Conservation (phyloP, 2,888 invertebrate genomes). For the Microctonus hyperodae region DNA sequence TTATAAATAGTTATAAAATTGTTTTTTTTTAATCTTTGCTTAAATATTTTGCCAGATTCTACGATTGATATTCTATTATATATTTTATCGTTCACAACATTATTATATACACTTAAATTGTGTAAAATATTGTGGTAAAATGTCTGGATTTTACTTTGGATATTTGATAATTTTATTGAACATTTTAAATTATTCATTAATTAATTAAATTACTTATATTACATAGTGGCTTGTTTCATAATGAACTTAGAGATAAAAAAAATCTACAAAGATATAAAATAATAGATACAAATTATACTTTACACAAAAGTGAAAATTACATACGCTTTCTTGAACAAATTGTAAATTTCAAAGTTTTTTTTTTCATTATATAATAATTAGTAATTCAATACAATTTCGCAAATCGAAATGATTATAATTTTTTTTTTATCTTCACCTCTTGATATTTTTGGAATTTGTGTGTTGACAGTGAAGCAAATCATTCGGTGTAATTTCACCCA, state of each 20-base stretch:
- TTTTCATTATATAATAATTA: background rate
- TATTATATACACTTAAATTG: background rate
- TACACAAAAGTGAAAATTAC: no score
- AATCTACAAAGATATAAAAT: background rate
- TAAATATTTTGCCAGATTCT: background rate
- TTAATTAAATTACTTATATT: background rate
- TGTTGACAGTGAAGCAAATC: background rate
- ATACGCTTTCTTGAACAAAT: no score
- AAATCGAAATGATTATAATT: background rate
- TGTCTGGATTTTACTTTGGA: background rate
- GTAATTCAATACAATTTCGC: background rate
- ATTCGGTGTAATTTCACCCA: background rate
- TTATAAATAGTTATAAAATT: constrained; percentile 49
- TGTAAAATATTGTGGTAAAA: constrained; percentile 3
- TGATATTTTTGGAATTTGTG: background rate
- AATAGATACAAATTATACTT: background rate
- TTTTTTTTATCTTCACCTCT: background rate
- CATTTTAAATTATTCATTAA: background rate
- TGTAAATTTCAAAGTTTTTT: background rate
- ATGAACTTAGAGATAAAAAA: background rate
- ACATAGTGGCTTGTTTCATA: background rate
- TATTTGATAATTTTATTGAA: background rate
- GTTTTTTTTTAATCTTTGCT: constrained; percentile 35
- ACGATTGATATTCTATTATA: background rate
- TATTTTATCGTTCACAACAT: background rate